phyloP scores from a whole-genome alignment of 2,797 vertebrate genomes.

The Emys orbicularis region DNA sequence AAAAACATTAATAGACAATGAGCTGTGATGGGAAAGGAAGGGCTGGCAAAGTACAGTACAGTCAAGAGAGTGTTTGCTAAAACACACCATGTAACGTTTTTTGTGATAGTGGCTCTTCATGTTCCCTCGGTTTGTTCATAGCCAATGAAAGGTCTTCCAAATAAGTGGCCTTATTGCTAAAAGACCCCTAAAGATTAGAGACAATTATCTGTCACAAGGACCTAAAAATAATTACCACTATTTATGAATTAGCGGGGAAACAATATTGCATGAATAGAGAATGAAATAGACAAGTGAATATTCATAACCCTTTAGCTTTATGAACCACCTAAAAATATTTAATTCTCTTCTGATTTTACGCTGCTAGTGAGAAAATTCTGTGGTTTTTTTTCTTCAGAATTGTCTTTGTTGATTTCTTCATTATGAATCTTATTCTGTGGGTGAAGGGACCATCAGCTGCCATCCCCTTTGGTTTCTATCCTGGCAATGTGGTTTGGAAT shows the following conservation, averaged over 20 bases:
- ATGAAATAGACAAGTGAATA: not conserved
- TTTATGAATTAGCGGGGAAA: not conserved
- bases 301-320: not conserved
- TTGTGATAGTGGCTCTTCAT: not conserved
- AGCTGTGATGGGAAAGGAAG: not conserved
- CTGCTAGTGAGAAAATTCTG: not conserved
- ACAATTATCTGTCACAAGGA: not conserved
- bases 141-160: not conserved
- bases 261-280: not conserved
- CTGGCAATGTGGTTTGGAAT: conserved; percentile 94
- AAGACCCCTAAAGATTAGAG: not conserved
- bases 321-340: not conserved
- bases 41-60: not conserved
- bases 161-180: not conserved
- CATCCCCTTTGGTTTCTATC: conserved; percentile 91
- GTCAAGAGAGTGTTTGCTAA: not conserved
- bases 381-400: conserved; percentile 80
- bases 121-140: not conserved
- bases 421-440: conserved; percentile 96
- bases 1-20: not conserved
- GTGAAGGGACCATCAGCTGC: conserved; percentile 92
- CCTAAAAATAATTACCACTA: not conserved
- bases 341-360: not conserved
- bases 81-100: not conserved
- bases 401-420: conserved; percentile 93